A percentile compares a stretch with the other conserved stretches of the same genome.
phyloP scores from a whole-genome alignment of 2,888 invertebrate species.

The Tenthredo scrophulariae region DNA sequence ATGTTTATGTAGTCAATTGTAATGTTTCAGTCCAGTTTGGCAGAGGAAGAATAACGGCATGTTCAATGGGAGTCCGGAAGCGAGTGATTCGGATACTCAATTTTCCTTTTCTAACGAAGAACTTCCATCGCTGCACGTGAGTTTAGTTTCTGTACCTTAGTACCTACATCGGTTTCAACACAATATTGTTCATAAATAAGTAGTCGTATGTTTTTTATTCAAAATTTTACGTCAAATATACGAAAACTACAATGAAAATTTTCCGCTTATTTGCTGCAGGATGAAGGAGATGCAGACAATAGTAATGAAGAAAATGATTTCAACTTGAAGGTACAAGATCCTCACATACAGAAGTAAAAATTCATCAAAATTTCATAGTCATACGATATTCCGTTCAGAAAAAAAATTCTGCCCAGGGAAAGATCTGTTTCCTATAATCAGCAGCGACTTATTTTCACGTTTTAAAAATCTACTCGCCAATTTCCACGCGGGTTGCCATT shows the following conservation, averaged over 20 bases:
- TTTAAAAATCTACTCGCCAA: not conserved
- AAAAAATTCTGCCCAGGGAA: not conserved
- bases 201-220: not conserved
- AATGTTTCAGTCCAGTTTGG: conserved; percentile 76
- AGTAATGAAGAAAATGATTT: conserved; percentile 75
- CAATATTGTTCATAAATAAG: not conserved
- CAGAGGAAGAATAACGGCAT: conserved; percentile 76
- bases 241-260: conserved; percentile 1
- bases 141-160: conserved; percentile 51
- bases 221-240: conserved; percentile 10
- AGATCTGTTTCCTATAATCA: not conserved
- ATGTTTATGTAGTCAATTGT: conserved; percentile 15
- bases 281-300: conserved; percentile 72
- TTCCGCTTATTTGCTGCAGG: conserved; percentile 63
- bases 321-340: conserved; percentile 72
- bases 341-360: not conserved
- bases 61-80: conserved; percentile 73
- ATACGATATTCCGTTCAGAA: not conserved
- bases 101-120: conserved; percentile 77
- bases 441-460: not conserved
- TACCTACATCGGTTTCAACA: not conserved
- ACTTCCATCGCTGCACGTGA: conserved; percentile 73
- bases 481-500: not conserved
- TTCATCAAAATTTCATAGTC: not conserved
- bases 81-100: conserved; percentile 76